Evolutionary conservation across 2,113 vertebrate genomes (phyloP), one percentile per base, ranked within the genome.

Genomic region (Steatornis caripensis): DNA sequence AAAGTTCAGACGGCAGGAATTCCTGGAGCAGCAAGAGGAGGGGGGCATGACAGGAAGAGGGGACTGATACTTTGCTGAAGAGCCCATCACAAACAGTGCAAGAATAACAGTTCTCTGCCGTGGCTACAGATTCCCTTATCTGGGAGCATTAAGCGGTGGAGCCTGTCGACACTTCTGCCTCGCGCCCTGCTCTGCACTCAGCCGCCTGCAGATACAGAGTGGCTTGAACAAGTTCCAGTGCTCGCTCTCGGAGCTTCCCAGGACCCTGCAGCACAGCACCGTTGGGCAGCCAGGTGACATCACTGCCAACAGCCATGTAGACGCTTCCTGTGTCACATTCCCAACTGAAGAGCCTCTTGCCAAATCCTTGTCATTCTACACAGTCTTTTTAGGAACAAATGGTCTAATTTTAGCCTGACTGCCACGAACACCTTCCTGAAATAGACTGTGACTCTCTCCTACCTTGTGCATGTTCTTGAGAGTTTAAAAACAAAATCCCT

Each of bases 331-430:
- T 95, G 95, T 88, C 97, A 97, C 98, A 98, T 98, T 98, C 98
- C 97, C 4, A 0, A 8, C 95, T 96, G 91, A 97, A 98, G 98
- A 97, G 97, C 83, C 95, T 96, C 96, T 95, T 93, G 96, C 97
- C 92, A 89, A 72, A 91, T 60, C 81, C 95, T 87, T 32, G 74
- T 93, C 75, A 2, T 95, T 77, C 93, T 75, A 36, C 97, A 87
- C 77, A 12, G 95, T 98, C 97, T 96, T 98, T 98, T 98, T 98
- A 98, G 97, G 97, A 98, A 96, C 97, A 79, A 41, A 78, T 11
- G 62, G 60, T 78, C 98, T 98, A 98, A 98, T 97, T 98, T 98
- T 98, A 98, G 97, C 94, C 93, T 5, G 34, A 62, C 74, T 17
- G 93, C 90, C 94, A 61, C 90, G n/a, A 43, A 97, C 97, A 97